Evolutionary conservation across 2,888 invertebrate genomes (phyloP).

Genomic region (Plebejus argus): DNA sequence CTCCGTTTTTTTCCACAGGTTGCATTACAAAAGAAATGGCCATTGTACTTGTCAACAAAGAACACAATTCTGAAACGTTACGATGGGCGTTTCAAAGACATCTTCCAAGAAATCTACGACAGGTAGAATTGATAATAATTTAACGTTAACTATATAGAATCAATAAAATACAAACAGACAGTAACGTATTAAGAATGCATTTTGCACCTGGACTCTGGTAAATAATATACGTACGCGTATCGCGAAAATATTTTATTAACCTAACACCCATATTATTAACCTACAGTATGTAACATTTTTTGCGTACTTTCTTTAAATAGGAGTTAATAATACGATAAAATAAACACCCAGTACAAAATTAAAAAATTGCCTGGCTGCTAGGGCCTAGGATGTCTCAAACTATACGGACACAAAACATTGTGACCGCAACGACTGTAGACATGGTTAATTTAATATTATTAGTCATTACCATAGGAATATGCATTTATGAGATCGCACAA

Average conservation of each 20-base stretch:
- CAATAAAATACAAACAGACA: background rate
- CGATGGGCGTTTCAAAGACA: conserved; percentile 95
- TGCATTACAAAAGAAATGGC: conserved; percentile 91
- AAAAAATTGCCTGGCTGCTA: too few relatives aligned
- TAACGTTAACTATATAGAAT: background rate
- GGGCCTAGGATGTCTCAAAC: too few relatives aligned
- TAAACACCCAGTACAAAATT: too few relatives aligned
- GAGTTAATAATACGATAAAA: too few relatives aligned
- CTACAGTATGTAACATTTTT: too few relatives aligned
- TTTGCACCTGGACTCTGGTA: background rate
- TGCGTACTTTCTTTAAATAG: too few relatives aligned
- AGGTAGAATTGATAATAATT: conserved; percentile 70
- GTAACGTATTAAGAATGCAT: background rate
- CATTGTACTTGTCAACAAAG: conserved; percentile 94
- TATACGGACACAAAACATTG: too few relatives aligned
- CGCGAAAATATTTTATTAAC: background rate
- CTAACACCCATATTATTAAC: too few relatives aligned
- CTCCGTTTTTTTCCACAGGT: conserved; percentile 64
- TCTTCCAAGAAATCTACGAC: conserved; percentile 93
- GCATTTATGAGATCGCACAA: too few relatives aligned
- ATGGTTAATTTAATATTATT: too few relatives aligned
- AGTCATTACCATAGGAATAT: too few relatives aligned
- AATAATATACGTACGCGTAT: background rate
- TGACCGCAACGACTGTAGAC: too few relatives aligned
- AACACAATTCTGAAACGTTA: conserved; percentile 94